Conservation (phyloP, 1,140 invertebrate species). For the Brachionus calyciflorus region DNA sequence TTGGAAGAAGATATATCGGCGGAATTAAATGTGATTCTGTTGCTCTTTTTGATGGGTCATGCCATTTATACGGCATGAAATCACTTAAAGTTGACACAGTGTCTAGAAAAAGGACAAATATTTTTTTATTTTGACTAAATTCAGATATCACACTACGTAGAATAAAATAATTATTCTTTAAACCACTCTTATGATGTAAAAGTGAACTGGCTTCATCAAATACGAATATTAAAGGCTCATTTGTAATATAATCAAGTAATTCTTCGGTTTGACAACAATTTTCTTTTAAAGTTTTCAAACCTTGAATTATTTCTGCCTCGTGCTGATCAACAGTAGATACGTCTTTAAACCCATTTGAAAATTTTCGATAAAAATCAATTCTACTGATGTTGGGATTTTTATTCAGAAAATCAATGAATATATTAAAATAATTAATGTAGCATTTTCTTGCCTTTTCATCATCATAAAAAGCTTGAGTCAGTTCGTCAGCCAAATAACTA, state of each 20-base stretch:
- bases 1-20: slow-evolving; percentile 11
- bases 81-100: not conserved
- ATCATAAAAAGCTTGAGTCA: not conserved
- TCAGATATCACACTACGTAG: not conserved
- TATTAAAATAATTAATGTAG: not conserved
- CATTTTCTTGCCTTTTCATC: not conserved
- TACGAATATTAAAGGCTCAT: slow-evolving; percentile 7
- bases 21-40: not conserved
- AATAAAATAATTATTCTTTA: slow-evolving; percentile 9
- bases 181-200: not conserved
- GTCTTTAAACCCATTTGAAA: not conserved
- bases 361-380: not conserved
- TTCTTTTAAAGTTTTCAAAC: not conserved
- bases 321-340: not conserved
- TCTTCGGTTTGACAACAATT: not conserved
- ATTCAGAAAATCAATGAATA: slow-evolving; percentile 1
- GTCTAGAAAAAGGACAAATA: slow-evolving; percentile 11
- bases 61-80: slow-evolving; percentile 7
- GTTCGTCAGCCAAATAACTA: not conserved
- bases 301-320: not conserved
- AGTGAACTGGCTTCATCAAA: slow-evolving; percentile 21
- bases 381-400: not conserved
- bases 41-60: not conserved
- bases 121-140: not conserved
- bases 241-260: not conserved